Base-by-base conservation (phyloP, 2,113 vertebrate species). In the Uropsilus gracilis region DNA sequence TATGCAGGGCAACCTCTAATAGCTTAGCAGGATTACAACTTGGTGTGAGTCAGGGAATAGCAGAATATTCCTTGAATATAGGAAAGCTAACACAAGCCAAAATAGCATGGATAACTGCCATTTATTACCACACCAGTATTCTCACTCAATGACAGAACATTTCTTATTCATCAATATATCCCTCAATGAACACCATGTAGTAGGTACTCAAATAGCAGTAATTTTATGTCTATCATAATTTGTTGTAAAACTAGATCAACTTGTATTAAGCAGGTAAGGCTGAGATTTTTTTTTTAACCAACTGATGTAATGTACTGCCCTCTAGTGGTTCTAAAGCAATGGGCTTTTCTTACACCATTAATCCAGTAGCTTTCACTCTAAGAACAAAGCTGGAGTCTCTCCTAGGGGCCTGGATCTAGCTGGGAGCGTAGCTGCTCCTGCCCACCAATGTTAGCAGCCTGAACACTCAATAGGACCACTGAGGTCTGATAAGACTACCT, bases 291-390 rank as follows among this genome's bases (percentile, higher is more conserved):
- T 30, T n/a, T 48, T n/a, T n/a, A n/a, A 22, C 8, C 13, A 22
- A 22, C 39, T 10, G 37, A 34, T 44, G 42, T 71, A 4, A 53
- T 78, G 39, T 81, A 73, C 73, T 68, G 93, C 80, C 93, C 93
- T 89, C 95, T 76, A 86, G 80, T 94, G 96, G 84, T 75, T 50
- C 16, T 48, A 84, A 61, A 71, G 53, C 34, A 92, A 30, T 8
- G 44, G 50, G 6, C 66, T 48, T 73, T 81, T 24, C 12, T 26
- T 34, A 42, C 68, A 30, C 20, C 46, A 5, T 39, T 18, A 7
- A 46, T 6, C 28, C 16, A 2, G 32, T 20, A 34, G 44, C 59
- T 75, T n/a, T 71, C 18, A 46, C 44, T 13, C 22, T 26, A 44
- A 68, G 48, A 78, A 63, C n/a, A 82, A 78, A 18, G 17, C 50